A percentile compares a stretch with the other conserved stretches of the same genome.
These are phyloP conservation scores for Nothura maculosa DNA, from an alignment of 2,797 vertebrate genomes.

Conservation along the genomic window DNA sequence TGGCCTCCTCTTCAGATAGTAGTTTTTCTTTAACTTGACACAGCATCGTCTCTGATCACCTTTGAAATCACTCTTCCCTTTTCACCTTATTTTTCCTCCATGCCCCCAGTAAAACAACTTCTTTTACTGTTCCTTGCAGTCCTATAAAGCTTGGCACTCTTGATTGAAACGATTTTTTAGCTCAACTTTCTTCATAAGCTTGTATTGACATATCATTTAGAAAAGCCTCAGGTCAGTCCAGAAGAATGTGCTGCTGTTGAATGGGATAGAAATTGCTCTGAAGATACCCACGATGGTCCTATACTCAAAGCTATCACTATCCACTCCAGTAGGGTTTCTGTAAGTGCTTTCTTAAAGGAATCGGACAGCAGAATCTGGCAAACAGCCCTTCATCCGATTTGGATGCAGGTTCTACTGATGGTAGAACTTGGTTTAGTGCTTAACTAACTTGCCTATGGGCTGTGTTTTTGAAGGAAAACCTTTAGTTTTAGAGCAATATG, in stretches of 20 bases:
- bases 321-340: neutral
- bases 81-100: neutral
- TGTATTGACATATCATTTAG: neutral
- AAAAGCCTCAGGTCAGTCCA: neutral
- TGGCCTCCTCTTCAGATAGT: neutral
- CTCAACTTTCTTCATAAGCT: neutral
- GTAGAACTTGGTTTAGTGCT: neutral
- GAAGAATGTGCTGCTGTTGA: neutral
- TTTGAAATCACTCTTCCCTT: neutral
- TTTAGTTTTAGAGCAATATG: neutral
- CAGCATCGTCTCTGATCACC: neutral
- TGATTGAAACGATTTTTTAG: neutral
- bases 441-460: neutral
- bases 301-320: neutral
- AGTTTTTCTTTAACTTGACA: slow-evolving; percentile 3
- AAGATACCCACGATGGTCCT: neutral
- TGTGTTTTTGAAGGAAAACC: neutral
- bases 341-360: neutral
- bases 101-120: neutral
- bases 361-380: neutral
- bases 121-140: neutral
- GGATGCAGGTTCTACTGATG: neutral
- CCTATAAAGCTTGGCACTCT: neutral
- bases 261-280: neutral
- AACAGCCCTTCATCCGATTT: neutral